Percentiles rank a stretch among this genome's conserved stretches.
phyloP scores from a whole-genome alignment of 2,797 vertebrate genomes.

The Taenioides sp. region DNA sequence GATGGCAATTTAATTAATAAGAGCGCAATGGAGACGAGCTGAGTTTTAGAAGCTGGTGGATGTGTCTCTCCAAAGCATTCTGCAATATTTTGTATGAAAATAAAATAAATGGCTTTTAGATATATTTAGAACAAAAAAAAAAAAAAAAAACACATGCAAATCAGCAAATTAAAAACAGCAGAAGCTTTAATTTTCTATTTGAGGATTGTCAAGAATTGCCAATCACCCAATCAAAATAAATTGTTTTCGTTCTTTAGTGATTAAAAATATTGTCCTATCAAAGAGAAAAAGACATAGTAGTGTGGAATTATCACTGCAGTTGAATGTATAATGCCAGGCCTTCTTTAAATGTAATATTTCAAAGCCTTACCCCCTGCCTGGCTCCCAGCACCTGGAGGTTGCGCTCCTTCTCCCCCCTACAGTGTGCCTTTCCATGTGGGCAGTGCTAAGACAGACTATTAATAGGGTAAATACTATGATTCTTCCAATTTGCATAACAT shows the following conservation, averaged over 20 bases:
- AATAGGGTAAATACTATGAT: not conserved
- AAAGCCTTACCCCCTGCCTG: not conserved
- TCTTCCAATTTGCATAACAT: conserved; percentile 25
- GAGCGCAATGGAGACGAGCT: not conserved
- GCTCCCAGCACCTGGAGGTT: conserved; percentile 5
- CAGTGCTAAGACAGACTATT: not conserved
- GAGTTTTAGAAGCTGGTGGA: not conserved
- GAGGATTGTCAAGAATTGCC: not conserved
- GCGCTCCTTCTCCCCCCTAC: not conserved
- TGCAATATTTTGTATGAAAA: not conserved
- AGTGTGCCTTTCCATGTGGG: not conserved
- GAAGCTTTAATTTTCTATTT: not conserved
- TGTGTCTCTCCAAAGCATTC: too few species aligned
- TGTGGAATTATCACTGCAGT: not conserved
- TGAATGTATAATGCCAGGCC: not conserved
- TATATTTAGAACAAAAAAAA: not conserved
- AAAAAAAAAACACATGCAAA: not conserved
- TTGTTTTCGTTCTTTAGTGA: not conserved
- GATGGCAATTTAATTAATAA: too few species aligned
- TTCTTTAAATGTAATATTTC: not conserved
- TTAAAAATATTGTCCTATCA: not conserved
- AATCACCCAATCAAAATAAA: not conserved
- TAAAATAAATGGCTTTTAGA: not conserved
- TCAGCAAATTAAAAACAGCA: not conserved
- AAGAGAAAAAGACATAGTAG: not conserved